Conservation (phyloP, 2,888 invertebrate species). For the Euplagia quadripunctaria region DNA sequence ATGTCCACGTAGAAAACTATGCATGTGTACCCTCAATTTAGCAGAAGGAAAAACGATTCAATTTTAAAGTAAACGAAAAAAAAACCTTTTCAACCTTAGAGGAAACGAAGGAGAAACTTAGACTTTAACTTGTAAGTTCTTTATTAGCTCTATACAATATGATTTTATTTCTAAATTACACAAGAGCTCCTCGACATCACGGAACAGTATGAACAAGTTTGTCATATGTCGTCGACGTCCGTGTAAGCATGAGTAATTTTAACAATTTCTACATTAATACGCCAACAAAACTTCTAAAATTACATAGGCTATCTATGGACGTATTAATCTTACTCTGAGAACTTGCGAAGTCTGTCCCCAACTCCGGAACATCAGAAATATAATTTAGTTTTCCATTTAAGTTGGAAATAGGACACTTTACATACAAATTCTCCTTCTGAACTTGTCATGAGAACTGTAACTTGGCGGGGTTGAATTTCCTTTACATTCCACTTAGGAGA, state of each 20-base stretch:
- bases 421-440: slow-evolving; percentile 53
- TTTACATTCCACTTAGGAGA: slow-evolving; percentile 51
- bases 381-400: slow-evolving; percentile 59
- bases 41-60: too few species aligned
- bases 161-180: too few species aligned
- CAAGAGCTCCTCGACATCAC: too few species aligned
- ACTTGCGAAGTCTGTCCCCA: slow-evolving; percentile 47
- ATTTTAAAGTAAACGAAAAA: too few species aligned
- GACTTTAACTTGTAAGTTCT: too few species aligned
- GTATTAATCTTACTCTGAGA: slow-evolving; percentile 52
- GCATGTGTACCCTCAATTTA: too few species aligned
- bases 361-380: slow-evolving; percentile 53
- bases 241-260: not conserved
- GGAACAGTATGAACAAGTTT: too few species aligned
- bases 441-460: slow-evolving; percentile 47
- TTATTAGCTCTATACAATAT: too few species aligned
- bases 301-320: slow-evolving; percentile 44
- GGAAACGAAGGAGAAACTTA: too few species aligned
- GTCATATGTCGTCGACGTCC: not conserved
- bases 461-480: slow-evolving; percentile 43
- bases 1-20: too few species aligned
- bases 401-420: slow-evolving; percentile 53
- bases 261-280: slow-evolving; percentile 31
- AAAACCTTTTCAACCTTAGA: too few species aligned
- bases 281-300: slow-evolving; percentile 35